Percentiles rank a stretch among this genome's conserved stretches.
These are phyloP conservation scores for Prunella fulvescens DNA, from an alignment of 2,113 vertebrate genomes.

Conservation along the genomic window DNA sequence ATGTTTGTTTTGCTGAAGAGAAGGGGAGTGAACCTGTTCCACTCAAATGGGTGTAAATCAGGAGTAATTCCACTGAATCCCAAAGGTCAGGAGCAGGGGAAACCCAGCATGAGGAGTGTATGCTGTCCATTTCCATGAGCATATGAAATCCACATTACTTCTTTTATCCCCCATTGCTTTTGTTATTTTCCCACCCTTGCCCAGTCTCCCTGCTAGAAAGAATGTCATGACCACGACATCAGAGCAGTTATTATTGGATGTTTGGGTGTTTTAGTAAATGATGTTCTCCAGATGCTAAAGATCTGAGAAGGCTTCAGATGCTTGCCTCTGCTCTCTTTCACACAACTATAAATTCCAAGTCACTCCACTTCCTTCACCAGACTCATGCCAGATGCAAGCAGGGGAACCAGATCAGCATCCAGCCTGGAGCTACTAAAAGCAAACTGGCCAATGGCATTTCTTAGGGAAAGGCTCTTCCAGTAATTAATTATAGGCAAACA, in stretches of 20 bases:
- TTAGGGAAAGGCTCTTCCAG: neutral
- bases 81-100: neutral
- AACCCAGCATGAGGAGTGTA: neutral
- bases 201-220: neutral
- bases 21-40: neutral
- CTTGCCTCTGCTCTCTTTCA: neutral
- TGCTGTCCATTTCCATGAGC: neutral
- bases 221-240: neutral
- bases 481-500: neutral
- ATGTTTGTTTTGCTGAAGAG: conserved; percentile 15
- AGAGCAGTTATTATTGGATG: neutral
- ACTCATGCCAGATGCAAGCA: neutral
- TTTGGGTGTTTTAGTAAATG: neutral
- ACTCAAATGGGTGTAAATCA: neutral
- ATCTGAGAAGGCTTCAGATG: neutral
- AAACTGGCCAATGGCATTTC: neutral
- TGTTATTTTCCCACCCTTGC: neutral
- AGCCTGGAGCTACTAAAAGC: neutral
- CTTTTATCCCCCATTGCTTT: neutral
- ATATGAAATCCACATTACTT: neutral
- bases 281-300: conserved; percentile 1
- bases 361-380: neutral
- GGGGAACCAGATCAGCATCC: neutral
- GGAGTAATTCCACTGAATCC: neutral
- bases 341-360: neutral